Percentiles rank a stretch among this genome's conserved stretches.
These are phyloP conservation scores for Nowickia ferox DNA, from an alignment of 2,888 invertebrate species.

Conservation along the genomic window DNA sequence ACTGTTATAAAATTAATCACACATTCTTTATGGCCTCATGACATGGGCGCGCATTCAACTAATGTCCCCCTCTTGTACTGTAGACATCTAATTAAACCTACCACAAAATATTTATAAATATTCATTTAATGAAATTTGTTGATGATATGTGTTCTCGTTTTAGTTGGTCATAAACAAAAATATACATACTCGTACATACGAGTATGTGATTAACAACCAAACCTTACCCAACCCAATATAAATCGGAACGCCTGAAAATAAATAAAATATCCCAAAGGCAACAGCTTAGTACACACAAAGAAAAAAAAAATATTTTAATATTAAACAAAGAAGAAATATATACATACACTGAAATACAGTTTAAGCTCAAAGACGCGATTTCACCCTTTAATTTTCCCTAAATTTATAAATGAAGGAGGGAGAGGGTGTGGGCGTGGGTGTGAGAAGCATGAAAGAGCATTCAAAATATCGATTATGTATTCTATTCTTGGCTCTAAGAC, in stretches of 20 bases:
- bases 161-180: constrained; percentile 42
- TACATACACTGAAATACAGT: background rate
- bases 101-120: constrained; percentile 18
- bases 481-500: constrained; percentile 17
- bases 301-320: constrained; percentile 19
- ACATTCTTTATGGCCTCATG: constrained; percentile 21
- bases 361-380: background rate
- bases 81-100: constrained; percentile 39
- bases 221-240: constrained; percentile 62
- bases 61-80: constrained; percentile 19
- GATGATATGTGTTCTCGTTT: constrained; percentile 27
- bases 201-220: constrained; percentile 47
- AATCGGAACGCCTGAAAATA: background rate
- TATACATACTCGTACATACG: background rate
- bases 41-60: constrained; percentile 42
- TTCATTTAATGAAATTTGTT: constrained; percentile 11
- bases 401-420: background rate
- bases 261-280: background rate
- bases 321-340: constrained; percentile 18
- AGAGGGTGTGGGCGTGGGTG: background rate
- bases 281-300: constrained; percentile 11
- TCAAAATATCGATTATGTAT: constrained; percentile 46
- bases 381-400: constrained; percentile 36
- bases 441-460: constrained; percentile 4
- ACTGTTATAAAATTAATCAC: constrained; percentile 33